Evolutionary conservation across 2,888 invertebrate genomes (phyloP).

Genomic region (Dichetophora obliterata): DNA sequence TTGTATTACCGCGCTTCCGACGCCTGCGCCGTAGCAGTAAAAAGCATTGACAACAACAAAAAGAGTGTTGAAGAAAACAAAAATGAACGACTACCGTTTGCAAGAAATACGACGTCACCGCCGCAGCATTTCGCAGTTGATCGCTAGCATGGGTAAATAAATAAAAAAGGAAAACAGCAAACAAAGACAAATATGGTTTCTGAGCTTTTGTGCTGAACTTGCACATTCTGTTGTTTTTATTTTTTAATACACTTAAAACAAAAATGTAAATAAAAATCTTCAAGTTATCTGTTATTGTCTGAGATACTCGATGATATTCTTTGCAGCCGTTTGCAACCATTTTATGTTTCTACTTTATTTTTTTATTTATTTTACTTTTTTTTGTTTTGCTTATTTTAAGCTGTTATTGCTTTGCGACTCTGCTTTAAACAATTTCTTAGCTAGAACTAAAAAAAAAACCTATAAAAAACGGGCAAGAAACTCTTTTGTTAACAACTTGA

Average conservation of each 20-base stretch:
- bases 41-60: background rate
- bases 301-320: background rate
- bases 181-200: background rate
- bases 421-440: too few species aligned
- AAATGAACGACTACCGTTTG: slow-evolving; percentile 48
- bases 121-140: slow-evolving; percentile 69
- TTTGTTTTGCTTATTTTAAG: too few species aligned
- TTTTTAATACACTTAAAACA: background rate
- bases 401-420: too few species aligned
- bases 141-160: slow-evolving; percentile 66
- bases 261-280: background rate
- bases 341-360: background rate
- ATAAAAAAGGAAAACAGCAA: slow-evolving; percentile 1
- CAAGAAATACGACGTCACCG: slow-evolving; percentile 64
- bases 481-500: background rate
- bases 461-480: too few species aligned
- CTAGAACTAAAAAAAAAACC: too few species aligned
- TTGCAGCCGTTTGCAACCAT: background rate
- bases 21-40: background rate
- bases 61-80: background rate
- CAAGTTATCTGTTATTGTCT: background rate
- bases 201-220: background rate
- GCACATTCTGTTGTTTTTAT: background rate
- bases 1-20: background rate
- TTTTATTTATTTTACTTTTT: background rate